A percentile compares a stretch with the other conserved stretches of the same genome.
These are phyloP conservation scores for Amphipyra berbera DNA, from an alignment of 2,888 invertebrate species.

Conservation along the genomic window DNA sequence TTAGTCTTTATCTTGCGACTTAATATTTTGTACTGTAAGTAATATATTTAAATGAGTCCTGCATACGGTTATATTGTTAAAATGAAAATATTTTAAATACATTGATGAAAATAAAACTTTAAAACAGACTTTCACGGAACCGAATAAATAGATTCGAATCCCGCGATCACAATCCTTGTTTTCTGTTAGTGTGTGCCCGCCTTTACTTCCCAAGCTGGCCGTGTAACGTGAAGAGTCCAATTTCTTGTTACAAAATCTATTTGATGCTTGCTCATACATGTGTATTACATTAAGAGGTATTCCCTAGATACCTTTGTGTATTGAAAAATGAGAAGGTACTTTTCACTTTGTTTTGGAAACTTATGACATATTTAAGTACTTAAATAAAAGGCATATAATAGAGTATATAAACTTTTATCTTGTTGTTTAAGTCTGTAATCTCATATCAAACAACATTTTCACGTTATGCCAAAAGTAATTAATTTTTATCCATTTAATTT, in stretches of 20 bases:
- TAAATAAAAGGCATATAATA: conserved; percentile 8
- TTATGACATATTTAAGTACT: not conserved
- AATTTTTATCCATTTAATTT: too few species aligned
- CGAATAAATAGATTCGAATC: not conserved
- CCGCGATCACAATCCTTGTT: not conserved
- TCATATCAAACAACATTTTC: conserved; percentile 1
- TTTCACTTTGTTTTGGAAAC: conserved; percentile 7
- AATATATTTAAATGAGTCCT: too few species aligned
- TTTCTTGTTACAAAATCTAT: conserved; percentile 40
- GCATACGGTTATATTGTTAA: too few species aligned
- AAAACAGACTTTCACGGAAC: too few species aligned
- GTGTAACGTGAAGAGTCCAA: conserved; percentile 20
- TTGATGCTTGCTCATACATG: conserved; percentile 29
- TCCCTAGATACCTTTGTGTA: conserved; percentile 26
- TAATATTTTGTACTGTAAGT: too few species aligned
- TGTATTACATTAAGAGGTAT: conserved; percentile 38
- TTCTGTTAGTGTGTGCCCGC: not conserved
- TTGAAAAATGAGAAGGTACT: conserved; percentile 13
- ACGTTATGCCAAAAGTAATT: too few species aligned
- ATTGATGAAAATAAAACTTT: too few species aligned
- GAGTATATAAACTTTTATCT: not conserved
- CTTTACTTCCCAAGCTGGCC: conserved; percentile 7
- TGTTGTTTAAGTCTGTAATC: not conserved
- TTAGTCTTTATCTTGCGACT: not conserved
- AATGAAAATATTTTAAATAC: too few species aligned